Conservation (phyloP, 2,797 vertebrate genomes). For the Allobates femoralis region DNA sequence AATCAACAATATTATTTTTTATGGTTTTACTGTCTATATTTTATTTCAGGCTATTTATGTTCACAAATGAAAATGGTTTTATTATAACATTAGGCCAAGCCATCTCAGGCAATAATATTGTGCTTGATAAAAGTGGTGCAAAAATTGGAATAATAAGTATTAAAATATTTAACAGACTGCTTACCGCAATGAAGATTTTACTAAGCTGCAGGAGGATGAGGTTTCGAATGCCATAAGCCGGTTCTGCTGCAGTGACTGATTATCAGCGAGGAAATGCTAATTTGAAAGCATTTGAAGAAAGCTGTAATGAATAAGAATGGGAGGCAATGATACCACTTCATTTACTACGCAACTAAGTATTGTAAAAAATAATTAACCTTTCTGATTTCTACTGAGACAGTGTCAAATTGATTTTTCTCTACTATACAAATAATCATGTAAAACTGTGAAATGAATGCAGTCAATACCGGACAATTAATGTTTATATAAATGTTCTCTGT, state of each 20-base stretch:
- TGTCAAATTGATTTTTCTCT: constrained; percentile 57
- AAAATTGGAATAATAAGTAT: constrained; percentile 45
- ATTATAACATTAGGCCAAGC: neutral
- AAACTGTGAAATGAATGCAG: constrained; percentile 40
- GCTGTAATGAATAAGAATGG: constrained; percentile 48
- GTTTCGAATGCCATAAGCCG: constrained; percentile 29
- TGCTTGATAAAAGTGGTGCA: constrained; percentile 28
- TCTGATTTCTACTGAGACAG: constrained; percentile 40
- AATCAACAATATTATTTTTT: neutral
- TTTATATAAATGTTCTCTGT: constrained; percentile 44
- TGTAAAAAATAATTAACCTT: constrained; percentile 60
- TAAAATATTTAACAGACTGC: constrained; percentile 38
- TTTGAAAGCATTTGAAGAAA: constrained; percentile 49
- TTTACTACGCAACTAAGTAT: constrained; percentile 48
- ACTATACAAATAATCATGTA: constrained; percentile 41
- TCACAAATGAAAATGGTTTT: neutral
- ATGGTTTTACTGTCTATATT: neutral
- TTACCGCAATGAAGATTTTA: constrained; percentile 37
- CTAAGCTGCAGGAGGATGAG: constrained; percentile 30
- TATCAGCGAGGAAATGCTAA: constrained; percentile 45
- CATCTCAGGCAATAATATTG: neutral
- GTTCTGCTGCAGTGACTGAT: constrained; percentile 45
- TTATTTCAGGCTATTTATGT: neutral
- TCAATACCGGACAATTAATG: constrained; percentile 47
- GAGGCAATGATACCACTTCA: constrained; percentile 51